These are phyloP conservation scores for Xestia ashworthii DNA, from an alignment of 2,888 invertebrate species.

Conservation along the genomic window DNA sequence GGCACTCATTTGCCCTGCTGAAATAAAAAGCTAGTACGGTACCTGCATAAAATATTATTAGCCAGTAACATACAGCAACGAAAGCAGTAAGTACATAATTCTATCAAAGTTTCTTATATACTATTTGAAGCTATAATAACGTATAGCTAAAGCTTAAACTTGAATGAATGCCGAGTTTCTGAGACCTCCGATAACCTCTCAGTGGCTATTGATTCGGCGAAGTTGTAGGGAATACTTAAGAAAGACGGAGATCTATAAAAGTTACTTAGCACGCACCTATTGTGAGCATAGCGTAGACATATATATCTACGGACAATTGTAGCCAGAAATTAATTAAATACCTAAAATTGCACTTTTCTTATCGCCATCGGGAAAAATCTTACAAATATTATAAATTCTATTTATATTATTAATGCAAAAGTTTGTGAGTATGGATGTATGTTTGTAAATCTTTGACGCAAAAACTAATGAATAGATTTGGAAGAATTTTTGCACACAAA, in stretches of 20 bases:
- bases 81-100: not conserved
- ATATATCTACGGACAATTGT: not conserved
- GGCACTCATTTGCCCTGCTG: conserved; percentile 12
- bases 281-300: not conserved
- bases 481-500: too few relatives aligned
- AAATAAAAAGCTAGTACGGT: conserved; percentile 30
- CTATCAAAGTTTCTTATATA: not conserved
- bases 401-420: too few relatives aligned
- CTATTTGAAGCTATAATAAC: not conserved
- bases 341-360: too few relatives aligned
- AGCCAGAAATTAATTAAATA: too few relatives aligned
- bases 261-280: not conserved
- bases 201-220: not conserved
- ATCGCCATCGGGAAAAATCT: too few relatives aligned
- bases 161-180: not conserved
- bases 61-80: not conserved
- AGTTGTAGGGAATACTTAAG: not conserved
- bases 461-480: too few relatives aligned
- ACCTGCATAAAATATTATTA: conserved; percentile 13
- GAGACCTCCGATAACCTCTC: not conserved
- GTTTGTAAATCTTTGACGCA: too few relatives aligned
- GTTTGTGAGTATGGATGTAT: too few relatives aligned
- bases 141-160: not conserved
- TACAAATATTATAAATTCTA: too few relatives aligned
- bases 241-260: not conserved